Conservation (phyloP, 2,888 invertebrate genomes). For the Volucella bombylans region DNA sequence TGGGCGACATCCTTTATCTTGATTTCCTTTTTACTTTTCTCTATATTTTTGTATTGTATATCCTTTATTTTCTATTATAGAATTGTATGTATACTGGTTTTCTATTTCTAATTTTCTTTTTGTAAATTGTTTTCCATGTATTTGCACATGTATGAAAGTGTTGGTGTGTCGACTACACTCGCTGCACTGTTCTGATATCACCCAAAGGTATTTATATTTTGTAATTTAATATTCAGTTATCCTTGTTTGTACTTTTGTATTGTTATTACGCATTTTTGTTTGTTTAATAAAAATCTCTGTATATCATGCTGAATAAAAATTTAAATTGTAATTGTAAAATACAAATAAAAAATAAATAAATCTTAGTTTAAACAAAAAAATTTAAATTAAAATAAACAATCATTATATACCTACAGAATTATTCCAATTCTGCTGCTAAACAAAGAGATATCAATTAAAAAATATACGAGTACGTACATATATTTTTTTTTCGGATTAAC, state of each 20-base stretch:
- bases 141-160: conserved; percentile 26
- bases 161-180: conserved; percentile 31
- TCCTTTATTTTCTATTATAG: background rate
- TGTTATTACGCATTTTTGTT: background rate
- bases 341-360: conserved; percentile 38
- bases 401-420: conserved; percentile 56
- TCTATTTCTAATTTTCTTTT: conserved; percentile 16
- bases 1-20: conserved; percentile 7
- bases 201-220: conserved; percentile 72
- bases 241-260: conserved; percentile 45
- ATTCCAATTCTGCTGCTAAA: conserved; percentile 60
- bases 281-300: conserved; percentile 1
- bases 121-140: conserved; percentile 33
- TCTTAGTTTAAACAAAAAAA: conserved; percentile 37
- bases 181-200: conserved; percentile 44
- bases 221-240: conserved; percentile 45
- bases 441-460: conserved; percentile 44
- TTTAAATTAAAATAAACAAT: conserved; percentile 37
- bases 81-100: conserved; percentile 1
- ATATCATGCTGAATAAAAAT: conserved; percentile 42
- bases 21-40: conserved; percentile 2
- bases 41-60: background rate
- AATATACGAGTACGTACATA: conserved; percentile 32
- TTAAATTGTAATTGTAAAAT: conserved; percentile 31
- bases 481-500: conserved; percentile 62